Evolutionary conservation across 2,113 vertebrate genomes (phyloP), one percentile per base, ranked within the genome.

Genomic region (Pitta sordida): DNA sequence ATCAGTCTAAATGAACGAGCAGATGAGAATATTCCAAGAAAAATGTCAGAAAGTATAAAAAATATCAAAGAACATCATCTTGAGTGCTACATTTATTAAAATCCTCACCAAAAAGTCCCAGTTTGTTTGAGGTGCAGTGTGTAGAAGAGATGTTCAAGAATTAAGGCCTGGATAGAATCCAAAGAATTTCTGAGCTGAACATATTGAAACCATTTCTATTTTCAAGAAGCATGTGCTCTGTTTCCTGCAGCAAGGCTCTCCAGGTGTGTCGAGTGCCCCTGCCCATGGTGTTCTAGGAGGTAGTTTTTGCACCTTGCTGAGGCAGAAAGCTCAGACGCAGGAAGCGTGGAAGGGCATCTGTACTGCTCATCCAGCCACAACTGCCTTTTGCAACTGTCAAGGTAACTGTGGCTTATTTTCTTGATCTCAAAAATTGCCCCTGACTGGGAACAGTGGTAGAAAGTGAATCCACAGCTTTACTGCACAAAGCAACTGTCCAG

Each of bases 181-280:
- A 58, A 69, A 73, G 13, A 27, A 56, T 23, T 93, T 90, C 51
- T 3, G 2, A 56, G 30, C 13, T 65, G 62, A 71, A 46, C 19
- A 27, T 32, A 65, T 0, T n/a, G 59, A 86, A 86, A 80, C 5
- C 15, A 88, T 12, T 83, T 76, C 43, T 13, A 53, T 36, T 41
- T 83, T 53, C 36, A 63, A 68, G 48, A 80, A 17, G 26, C 71
- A 16, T 7, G 8, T 26, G n/a, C 29, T 76, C 65, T 67, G 34
- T n/a, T 51, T 81, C 46, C 43, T 55, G 52, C 46, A 71, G 15
- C 62, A 46, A 75, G 48, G 52, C 58, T 20, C 21, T 14, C 32
- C 0, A 0, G 13, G 32, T 15, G 29, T 34, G 44, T 4, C 0
- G 0, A 20, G 44, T 4, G 24, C 19, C n/a, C 43, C 48, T 51